Conservation (phyloP, 2,888 invertebrate genomes). For the Platycheirus albimanus region DNA sequence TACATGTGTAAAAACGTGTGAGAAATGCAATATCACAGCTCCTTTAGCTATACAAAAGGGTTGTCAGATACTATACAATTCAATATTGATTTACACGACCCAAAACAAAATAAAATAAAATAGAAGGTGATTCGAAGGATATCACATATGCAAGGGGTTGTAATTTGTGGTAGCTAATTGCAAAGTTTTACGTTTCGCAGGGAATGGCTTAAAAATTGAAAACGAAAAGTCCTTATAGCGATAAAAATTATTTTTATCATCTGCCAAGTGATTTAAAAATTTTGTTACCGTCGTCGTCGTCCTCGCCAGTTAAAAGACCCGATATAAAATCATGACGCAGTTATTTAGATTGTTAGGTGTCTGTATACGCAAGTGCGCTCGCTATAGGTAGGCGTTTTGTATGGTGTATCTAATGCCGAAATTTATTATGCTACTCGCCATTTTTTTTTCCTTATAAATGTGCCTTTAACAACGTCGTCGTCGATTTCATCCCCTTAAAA, state of each 20-base stretch:
- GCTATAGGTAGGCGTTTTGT: slow-evolving; percentile 63
- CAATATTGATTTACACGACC: slow-evolving; percentile 60
- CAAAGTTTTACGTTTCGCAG: slow-evolving; percentile 47
- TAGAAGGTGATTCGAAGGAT: slow-evolving; percentile 20
- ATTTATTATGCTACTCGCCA: slow-evolving; percentile 71
- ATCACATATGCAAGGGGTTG: slow-evolving; percentile 22
- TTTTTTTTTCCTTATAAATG: slow-evolving; percentile 41
- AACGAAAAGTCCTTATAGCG: slow-evolving; percentile 48
- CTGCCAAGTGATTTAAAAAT: slow-evolving; percentile 5
- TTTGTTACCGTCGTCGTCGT: background rate
- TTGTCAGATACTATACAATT: slow-evolving; percentile 12
- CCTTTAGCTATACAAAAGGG: slow-evolving; percentile 26
- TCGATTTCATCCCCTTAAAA: slow-evolving; percentile 48
- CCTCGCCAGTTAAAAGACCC: slow-evolving; percentile 24
- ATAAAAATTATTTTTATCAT: slow-evolving; percentile 43
- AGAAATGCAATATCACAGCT: slow-evolving; percentile 49
- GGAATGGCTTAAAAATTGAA: slow-evolving; percentile 54
- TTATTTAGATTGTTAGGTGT: slow-evolving; percentile 65
- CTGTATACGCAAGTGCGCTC: slow-evolving; percentile 67
- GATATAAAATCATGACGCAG: slow-evolving; percentile 56
- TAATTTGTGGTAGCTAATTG: slow-evolving; percentile 62
- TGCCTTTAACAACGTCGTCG: slow-evolving; percentile 49
- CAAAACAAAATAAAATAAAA: slow-evolving; percentile 18
- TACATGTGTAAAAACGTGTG: slow-evolving; percentile 39
- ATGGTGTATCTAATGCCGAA: slow-evolving; percentile 69